Evolutionary conservation across 2,113 vertebrate species (phyloP).

Genomic region (Neogobius melanostomus): DNA sequence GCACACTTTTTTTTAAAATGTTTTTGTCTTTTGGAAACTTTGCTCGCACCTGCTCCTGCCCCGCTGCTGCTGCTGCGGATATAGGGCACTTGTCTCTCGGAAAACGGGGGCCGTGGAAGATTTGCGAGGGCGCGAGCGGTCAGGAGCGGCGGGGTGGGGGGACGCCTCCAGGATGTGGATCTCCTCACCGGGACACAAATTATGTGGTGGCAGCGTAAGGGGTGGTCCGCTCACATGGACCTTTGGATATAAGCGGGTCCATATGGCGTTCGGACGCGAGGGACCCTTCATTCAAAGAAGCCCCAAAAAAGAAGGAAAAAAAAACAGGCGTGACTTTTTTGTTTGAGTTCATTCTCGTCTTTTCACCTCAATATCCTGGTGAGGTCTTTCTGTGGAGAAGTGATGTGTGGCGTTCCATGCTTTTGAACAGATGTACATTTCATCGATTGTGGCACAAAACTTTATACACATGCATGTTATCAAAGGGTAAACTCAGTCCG

Average conservation of each 20-base stretch:
- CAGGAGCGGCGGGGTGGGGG: background rate
- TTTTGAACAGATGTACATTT: no score
- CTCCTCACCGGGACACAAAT: conserved; percentile 34
- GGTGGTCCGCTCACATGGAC: conserved; percentile 17
- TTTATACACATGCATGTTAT: no score
- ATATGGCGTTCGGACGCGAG: conserved; percentile 10
- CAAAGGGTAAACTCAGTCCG: no score
- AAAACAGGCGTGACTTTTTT: no score
- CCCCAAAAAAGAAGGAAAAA: no score
- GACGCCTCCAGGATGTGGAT: conserved; percentile 33
- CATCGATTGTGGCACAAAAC: no score
- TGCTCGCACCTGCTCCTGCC: conserved; percentile 65
- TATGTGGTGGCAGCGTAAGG: conserved; percentile 18
- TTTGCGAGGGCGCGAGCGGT: conserved; percentile 37
- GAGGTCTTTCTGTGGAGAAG: no score
- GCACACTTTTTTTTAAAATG: conserved; percentile 46
- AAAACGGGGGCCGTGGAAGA: conserved; percentile 30
- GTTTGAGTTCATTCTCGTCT: no score
- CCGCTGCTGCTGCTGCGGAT: background rate
- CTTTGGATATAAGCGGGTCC: conserved; percentile 3
- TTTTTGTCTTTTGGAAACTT: conserved; percentile 63
- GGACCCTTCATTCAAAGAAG: no score
- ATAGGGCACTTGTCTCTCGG: background rate
- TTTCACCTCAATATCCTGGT: no score
- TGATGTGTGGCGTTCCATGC: no score